phyloP scores from a whole-genome alignment of 2,888 invertebrate genomes.

The Caradrina kadenii region DNA sequence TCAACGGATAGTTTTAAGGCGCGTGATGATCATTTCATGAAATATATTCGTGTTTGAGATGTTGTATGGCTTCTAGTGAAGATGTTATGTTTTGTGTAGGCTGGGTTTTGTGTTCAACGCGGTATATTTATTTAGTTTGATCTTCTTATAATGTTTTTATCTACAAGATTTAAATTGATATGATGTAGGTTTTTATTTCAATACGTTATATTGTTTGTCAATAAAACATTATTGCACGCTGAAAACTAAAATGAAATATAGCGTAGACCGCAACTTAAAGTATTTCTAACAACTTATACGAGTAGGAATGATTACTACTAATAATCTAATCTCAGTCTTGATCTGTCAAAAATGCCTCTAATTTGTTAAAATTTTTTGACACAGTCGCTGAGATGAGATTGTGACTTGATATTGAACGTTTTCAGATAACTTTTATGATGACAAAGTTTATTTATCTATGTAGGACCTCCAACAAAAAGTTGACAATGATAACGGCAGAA shows the following conservation, averaged over 20 bases:
- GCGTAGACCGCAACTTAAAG: too few species aligned
- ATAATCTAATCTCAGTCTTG: too few species aligned
- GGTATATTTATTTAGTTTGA: conserved; percentile 12
- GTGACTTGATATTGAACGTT: too few species aligned
- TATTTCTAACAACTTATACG: too few species aligned
- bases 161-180: background rate
- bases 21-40: conserved; percentile 30
- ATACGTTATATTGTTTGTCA: too few species aligned
- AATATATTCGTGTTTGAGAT: conserved; percentile 29
- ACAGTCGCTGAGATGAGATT: too few species aligned
- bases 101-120: conserved; percentile 7
- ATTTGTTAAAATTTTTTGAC: too few species aligned
- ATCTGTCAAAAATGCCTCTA: too few species aligned
- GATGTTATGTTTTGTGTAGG: conserved; percentile 22
- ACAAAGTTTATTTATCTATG: background rate
- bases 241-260: background rate
- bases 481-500: background rate
- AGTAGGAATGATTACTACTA: too few species aligned
- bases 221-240: background rate
- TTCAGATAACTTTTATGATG: background rate
- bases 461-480: too few species aligned
- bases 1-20: conserved; percentile 19
- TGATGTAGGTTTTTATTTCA: background rate
- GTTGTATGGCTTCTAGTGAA: conserved; percentile 20
- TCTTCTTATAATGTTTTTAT: conserved; percentile 1